Evolutionary conservation across 1,140 invertebrate genomes (phyloP).

Genomic region (Samia ricini): DNA sequence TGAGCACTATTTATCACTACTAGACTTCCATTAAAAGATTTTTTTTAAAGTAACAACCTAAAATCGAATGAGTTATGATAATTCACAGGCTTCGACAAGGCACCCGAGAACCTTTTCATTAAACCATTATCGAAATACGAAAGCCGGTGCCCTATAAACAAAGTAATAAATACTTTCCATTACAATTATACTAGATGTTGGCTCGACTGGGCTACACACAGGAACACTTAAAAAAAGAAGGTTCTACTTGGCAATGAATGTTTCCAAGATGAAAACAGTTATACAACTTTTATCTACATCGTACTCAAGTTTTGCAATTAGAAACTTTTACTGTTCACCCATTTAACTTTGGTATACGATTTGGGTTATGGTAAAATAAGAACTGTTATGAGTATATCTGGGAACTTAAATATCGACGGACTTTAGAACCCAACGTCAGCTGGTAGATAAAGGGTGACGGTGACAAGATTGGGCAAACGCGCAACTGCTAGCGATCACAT

Average conservation of each 20-base stretch:
- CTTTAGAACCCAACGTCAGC: slow-evolving; percentile 20
- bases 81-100: not conserved
- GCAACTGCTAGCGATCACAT: slow-evolving; percentile 48
- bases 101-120: not conserved
- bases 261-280: not conserved
- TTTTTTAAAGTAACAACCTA: no score
- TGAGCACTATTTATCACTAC: not conserved
- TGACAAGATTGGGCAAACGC: slow-evolving; percentile 31
- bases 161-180: not conserved
- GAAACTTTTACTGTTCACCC: not conserved
- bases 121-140: not conserved
- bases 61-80: no score
- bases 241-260: not conserved
- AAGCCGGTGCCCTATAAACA: not conserved
- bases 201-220: not conserved
- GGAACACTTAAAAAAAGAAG: not conserved
- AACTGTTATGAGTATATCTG: not conserved
- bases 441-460: slow-evolving; percentile 30
- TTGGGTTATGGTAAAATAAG: slow-evolving; percentile 2
- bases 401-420: slow-evolving; percentile 10
- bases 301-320: not conserved
- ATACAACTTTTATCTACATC: not conserved
- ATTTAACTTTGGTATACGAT: slow-evolving; percentile 3
- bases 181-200: no score
- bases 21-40: no score